A percentile compares a stretch with the other conserved stretches of the same genome.
phyloP scores from a whole-genome alignment of 2,888 invertebrate species.

The Scelioninae gen. 1 region DNA sequence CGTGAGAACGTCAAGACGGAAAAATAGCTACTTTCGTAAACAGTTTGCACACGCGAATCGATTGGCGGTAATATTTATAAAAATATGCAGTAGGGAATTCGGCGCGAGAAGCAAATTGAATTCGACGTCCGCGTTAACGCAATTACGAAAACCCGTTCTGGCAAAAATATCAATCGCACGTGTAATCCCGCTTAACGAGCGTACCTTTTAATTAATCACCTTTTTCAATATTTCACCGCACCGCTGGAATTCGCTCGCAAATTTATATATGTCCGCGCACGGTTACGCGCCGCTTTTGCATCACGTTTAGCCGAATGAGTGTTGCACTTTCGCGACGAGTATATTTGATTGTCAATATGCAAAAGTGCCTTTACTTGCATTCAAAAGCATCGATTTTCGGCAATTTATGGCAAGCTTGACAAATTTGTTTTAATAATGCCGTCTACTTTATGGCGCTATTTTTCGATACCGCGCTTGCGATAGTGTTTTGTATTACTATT shows the following conservation, averaged over 20 bases:
- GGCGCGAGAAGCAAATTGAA: conserved; percentile 79
- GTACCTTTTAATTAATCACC: conserved; percentile 80
- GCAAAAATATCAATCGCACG: conserved; percentile 80
- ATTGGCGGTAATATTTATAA: conserved; percentile 63
- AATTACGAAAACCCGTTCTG: conserved; percentile 77
- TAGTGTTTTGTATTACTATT: conserved; percentile 66
- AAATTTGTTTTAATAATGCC: conserved; percentile 68
- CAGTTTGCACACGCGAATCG: conserved; percentile 41
- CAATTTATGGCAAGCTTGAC: conserved; percentile 65
- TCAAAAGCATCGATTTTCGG: conserved; percentile 58
- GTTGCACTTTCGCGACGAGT: conserved; percentile 66
- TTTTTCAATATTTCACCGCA: conserved; percentile 77
- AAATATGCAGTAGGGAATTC: conserved; percentile 69
- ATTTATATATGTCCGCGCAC: conserved; percentile 70
- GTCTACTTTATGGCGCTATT: conserved; percentile 61
- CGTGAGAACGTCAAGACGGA: conserved; percentile 5
- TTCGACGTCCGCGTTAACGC: conserved; percentile 79
- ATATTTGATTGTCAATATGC: conserved; percentile 71
- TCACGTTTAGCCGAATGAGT: conserved; percentile 70
- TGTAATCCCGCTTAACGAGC: conserved; percentile 80
- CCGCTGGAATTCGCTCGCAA: conserved; percentile 69
- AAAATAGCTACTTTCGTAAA: conserved; percentile 25
- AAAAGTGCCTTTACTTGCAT: conserved; percentile 70
- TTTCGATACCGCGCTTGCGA: conserved; percentile 59
- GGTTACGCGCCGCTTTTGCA: conserved; percentile 66